A percentile compares a stretch with the other conserved stretches of the same genome.
These are phyloP conservation scores for Cyphomyrmex costatus DNA, from an alignment of 1,140 invertebrate genomes.

Conservation along the genomic window DNA sequence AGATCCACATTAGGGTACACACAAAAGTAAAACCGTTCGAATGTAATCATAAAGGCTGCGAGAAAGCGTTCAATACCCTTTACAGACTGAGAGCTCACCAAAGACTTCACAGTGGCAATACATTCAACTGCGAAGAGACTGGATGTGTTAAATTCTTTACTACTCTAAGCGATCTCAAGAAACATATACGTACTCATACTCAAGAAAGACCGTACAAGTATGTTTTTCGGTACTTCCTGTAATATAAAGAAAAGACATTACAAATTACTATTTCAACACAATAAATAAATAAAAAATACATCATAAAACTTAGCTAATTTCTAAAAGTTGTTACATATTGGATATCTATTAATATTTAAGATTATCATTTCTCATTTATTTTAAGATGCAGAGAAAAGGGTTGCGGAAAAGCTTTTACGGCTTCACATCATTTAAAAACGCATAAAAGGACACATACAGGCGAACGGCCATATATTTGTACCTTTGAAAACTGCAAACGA, in stretches of 20 bases:
- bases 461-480: constrained; percentile 93
- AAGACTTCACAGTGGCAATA: constrained; percentile 96
- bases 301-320: constrained; percentile 5
- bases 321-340: background rate
- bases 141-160: constrained; percentile 97
- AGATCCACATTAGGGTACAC: constrained; percentile 97
- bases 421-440: constrained; percentile 97
- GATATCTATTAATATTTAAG: background rate
- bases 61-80: constrained; percentile 97
- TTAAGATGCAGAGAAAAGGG: constrained; percentile 92
- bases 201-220: constrained; percentile 97
- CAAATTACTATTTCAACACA: constrained; percentile 26
- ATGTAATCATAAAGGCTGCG: constrained; percentile 92
- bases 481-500: constrained; percentile 90
- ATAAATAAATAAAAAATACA: constrained; percentile 13
- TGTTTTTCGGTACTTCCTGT: constrained; percentile 80
- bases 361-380: constrained; percentile 62
- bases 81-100: constrained; percentile 97
- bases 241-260: constrained; percentile 41
- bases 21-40: constrained; percentile 97
- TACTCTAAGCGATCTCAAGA: constrained; percentile 96
- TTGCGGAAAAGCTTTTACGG: constrained; percentile 96
- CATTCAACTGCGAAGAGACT: constrained; percentile 96
- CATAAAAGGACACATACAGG: constrained; percentile 90
- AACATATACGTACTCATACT: constrained; percentile 96